Conservation (phyloP, 2,888 invertebrate species). For the Acheta domesticus region DNA sequence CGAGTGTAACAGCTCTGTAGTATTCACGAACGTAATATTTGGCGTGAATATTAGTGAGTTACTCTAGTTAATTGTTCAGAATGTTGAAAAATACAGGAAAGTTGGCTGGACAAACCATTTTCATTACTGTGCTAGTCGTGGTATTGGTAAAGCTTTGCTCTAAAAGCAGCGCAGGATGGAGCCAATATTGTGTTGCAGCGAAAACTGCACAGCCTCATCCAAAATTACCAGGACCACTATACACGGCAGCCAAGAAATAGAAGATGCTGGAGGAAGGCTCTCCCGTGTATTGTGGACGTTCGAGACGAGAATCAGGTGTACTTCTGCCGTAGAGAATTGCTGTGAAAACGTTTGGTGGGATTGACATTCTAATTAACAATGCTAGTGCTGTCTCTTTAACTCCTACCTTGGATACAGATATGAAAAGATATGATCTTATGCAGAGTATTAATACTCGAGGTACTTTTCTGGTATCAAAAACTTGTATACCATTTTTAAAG, state of each 20-base stretch:
- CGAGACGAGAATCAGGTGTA: constrained; percentile 74
- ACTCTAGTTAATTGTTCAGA: too few relatives aligned
- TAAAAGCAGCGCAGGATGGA: constrained; percentile 88
- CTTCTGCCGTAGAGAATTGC: constrained; percentile 69
- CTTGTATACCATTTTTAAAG: constrained; percentile 81
- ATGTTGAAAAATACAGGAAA: constrained; percentile 47
- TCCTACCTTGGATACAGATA: constrained; percentile 76
- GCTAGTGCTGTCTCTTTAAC: constrained; percentile 91
- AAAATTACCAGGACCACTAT: constrained; percentile 88
- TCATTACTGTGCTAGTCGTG: constrained; percentile 93
- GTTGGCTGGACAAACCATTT: constrained; percentile 83
- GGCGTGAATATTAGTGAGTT: too few relatives aligned
- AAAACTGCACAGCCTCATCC: constrained; percentile 89
- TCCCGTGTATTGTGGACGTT: constrained; percentile 86
- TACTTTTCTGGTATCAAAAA: constrained; percentile 88
- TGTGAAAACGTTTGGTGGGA: constrained; percentile 85
- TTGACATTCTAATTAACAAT: constrained; percentile 93
- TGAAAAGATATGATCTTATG: constrained; percentile 98
- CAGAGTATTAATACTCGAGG: constrained; percentile 90
- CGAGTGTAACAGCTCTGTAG: too few relatives aligned
- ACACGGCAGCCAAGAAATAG: constrained; percentile 84
- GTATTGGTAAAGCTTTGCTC: constrained; percentile 96
- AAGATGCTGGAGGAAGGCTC: constrained; percentile 78
- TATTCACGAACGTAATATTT: too few relatives aligned
- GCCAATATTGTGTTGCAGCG: constrained; percentile 88